Base-by-base conservation (phyloP, 2,888 invertebrate species). In the Pollenia angustigena region DNA sequence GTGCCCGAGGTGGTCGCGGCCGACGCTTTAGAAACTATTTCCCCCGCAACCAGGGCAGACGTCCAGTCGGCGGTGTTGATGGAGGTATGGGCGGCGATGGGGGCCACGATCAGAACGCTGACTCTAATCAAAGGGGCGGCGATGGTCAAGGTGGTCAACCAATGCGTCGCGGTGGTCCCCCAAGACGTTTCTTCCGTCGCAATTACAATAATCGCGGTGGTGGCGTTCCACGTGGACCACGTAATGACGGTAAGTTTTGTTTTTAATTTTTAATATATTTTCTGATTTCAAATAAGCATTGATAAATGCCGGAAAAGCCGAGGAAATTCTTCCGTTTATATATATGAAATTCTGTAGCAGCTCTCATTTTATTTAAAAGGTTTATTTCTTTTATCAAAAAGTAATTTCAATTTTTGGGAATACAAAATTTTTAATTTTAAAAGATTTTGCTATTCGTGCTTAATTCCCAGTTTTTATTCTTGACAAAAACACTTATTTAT, bases 101-200 rank as follows among this genome's bases (percentile, higher is more conserved):
- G 40, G 90, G 90, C 40, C 90, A 92, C 83, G 93, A 92, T 76
- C 92, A 91, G 90, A 95, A 95, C 89, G 94, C 94, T 74, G 93
- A 94, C 89, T 93, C 94, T 79, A 90, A 90, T 52, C 91, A 91
- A 89, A 89, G 91, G n/a, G 92, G 90, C 71, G 91, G 92, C 80
- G 91, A 91, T 89, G 90, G 89, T 78, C 90, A 91, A 60, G 92
- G 91, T 46, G 94, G 95, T 91, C 94, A 94, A 89, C 92, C 90
- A 88, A 90, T 89, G 89, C 94, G 95, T 93, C 94, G 94, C 92
- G 94, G 93, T 88, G 93, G 94, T 85, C 94, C 94, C 88, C 93
- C 93, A 87, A 94, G 94, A 91, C 95, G 96, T 90, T 96, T 95
- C 94, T 96, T 95, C 95, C 96, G 96, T 90, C 96, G 96, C 89